Evolutionary conservation across 2,888 invertebrate genomes (phyloP), one percentile per base, ranked within the genome.

Genomic region (Octodonta nipae): DNA sequence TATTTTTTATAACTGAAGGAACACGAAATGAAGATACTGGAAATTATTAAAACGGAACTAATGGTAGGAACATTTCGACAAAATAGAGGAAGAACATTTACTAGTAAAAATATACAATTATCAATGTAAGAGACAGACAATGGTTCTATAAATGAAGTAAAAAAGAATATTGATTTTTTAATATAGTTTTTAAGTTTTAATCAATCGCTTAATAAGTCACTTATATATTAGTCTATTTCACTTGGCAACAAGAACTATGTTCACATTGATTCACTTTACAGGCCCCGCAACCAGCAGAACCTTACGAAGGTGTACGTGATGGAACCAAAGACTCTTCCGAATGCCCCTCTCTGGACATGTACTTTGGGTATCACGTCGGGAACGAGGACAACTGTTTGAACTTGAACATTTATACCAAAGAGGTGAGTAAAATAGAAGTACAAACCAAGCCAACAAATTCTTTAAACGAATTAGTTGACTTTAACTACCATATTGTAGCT

Each of bases 351-450:
- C 17, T 35, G 10, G 50, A 54, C 32, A 38, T 53, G 43, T 47
- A 47, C 26, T 51, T 54, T 33, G 42, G 55, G 7, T 56, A 60
- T 37, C 50, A 53, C 28, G 52, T 63, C 5, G 70, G 70, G 15
- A 53, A 58, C 2, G 71, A 71, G 49, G 67, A 71, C 46, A 50
- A 52, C 31, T 71, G 70, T 38, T 45, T 70, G 3, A 65, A 65
- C 44, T 43, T 70, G n/a, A 70, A 69, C 50, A 63, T 70, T 13
- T 57, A 54, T 36, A 60, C 60, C 15, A 54, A 51, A 40, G 43
- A 55, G 41, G 57, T 61, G 48, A 44, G 38, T 31, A 11, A 10
- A 22, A 10, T 6, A 20, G 20, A n/a, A 7, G 20, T 20, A n/a
- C n/a, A 6, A 6, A 20, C 7, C n/a, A 7, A 20, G n/a, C 7